A percentile compares a stretch with the other conserved stretches of the same genome.
Conservation (phyloP, 2,888 invertebrate genomes). For the Scaptomyza polygonia region DNA sequence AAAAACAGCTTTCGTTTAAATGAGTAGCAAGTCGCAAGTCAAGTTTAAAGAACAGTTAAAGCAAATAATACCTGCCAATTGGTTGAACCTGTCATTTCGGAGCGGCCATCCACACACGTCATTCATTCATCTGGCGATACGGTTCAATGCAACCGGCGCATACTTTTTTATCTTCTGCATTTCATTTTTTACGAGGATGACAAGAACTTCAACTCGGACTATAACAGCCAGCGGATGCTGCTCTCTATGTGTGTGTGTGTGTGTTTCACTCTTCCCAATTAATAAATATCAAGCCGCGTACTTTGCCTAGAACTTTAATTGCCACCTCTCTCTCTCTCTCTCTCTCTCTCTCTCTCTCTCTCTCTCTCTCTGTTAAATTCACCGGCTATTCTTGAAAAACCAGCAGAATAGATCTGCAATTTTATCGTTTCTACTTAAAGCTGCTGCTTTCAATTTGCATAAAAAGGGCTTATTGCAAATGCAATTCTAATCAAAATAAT, state of each 20-base stretch:
- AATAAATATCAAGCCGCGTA: conserved; percentile 43
- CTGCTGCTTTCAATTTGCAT: no score
- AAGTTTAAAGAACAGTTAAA: background rate
- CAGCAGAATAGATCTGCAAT: background rate
- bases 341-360: background rate
- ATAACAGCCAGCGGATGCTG: conserved; percentile 42
- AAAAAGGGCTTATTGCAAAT: background rate
- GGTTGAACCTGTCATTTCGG: conserved; percentile 50
- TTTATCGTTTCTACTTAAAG: background rate
- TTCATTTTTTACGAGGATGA: conserved; percentile 40
- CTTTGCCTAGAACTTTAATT: background rate
- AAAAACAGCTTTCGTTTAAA: conserved; percentile 26
- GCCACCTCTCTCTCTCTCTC: conserved; percentile 1
- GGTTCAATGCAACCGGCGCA: background rate
- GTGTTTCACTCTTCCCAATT: conserved; percentile 28
- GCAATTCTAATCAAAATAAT: background rate
- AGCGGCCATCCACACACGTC: conserved; percentile 27
- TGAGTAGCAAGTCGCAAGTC: background rate
- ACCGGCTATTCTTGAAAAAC: conserved; percentile 1
- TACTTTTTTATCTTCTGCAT: conserved; percentile 42
- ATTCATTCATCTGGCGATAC: background rate
- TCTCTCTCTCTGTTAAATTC: no score
- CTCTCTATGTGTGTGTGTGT: conserved; percentile 34
- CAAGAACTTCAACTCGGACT: conserved; percentile 28
- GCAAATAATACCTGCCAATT: conserved; percentile 17